Evolutionary conservation across 2,113 vertebrate genomes (phyloP).

Genomic region (Enhydra lutris): DNA sequence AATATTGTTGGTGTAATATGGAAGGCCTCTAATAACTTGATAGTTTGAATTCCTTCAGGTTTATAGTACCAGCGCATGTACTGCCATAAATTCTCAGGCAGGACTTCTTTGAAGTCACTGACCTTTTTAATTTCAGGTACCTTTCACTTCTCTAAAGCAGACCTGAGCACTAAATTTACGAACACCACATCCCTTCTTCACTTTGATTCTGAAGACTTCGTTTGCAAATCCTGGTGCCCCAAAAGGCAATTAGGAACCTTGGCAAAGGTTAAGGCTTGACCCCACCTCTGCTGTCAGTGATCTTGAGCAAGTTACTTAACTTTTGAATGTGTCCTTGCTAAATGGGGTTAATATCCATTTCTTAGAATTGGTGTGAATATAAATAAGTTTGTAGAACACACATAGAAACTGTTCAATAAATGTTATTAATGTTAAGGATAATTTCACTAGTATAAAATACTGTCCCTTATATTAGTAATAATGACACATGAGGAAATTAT

Average conservation of each 20-base stretch:
- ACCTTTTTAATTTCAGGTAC: neutral
- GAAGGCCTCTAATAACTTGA: neutral
- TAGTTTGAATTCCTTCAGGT: neutral
- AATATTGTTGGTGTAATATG: neutral
- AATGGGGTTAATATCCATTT: neutral
- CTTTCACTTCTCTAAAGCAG: neutral
- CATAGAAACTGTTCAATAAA: neutral
- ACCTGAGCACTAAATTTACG: neutral
- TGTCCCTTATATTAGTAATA: neutral
- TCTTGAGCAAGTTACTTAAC: constrained; percentile 13
- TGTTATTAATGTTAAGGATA: neutral
- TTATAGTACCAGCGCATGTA: neutral
- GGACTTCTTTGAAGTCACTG: neutral
- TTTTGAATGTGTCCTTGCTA: neutral
- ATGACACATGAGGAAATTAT: neutral
- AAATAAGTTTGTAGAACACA: neutral
- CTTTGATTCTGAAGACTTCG: neutral
- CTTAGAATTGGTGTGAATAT: neutral
- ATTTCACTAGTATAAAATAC: neutral
- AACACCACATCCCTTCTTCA: neutral
- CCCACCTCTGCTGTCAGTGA: neutral
- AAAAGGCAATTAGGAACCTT: neutral
- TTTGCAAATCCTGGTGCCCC: neutral
- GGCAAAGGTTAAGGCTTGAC: neutral
- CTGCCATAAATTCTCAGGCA: neutral